Evolutionary conservation across 2,888 invertebrate species (phyloP).

Genomic region (Teleogryllus oceanicus): DNA sequence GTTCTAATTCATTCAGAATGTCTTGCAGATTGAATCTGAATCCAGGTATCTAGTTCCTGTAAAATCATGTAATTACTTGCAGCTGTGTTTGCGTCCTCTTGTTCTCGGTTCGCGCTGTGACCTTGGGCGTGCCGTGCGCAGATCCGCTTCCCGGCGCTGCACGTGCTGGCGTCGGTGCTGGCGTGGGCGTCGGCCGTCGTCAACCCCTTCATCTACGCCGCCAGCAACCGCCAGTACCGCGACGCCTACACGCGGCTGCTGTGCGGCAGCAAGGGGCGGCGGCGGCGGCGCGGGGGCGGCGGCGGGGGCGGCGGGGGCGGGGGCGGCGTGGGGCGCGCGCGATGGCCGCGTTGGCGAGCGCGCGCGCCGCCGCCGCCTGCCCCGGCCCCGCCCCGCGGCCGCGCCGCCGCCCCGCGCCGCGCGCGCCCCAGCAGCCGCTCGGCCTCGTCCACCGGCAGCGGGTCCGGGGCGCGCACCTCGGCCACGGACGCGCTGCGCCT

Average conservation of each 20-base stretch:
- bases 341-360: background rate
- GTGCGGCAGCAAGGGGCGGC: constrained; percentile 34
- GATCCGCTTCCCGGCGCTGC: constrained; percentile 63
- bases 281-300: background rate
- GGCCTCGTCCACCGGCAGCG: background rate
- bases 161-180: constrained; percentile 77
- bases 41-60: too few species aligned
- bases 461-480: background rate
- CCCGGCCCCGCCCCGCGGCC: background rate
- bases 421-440: background rate
- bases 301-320: background rate
- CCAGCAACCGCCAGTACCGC: constrained; percentile 79
- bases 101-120: too few species aligned
- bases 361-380: background rate
- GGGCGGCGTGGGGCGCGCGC: background rate
- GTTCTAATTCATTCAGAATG: too few species aligned
- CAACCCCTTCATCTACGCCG: constrained; percentile 87
- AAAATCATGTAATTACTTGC: too few species aligned
- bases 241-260: constrained; percentile 46
- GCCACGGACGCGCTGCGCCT: background rate
- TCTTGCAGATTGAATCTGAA: too few species aligned
- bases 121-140: constrained; percentile 28
- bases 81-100: too few species aligned
- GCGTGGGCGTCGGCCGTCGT: constrained; percentile 89
- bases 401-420: background rate